Evolutionary conservation across 1,140 invertebrate genomes (phyloP).

Genomic region (Grapholita molesta): DNA sequence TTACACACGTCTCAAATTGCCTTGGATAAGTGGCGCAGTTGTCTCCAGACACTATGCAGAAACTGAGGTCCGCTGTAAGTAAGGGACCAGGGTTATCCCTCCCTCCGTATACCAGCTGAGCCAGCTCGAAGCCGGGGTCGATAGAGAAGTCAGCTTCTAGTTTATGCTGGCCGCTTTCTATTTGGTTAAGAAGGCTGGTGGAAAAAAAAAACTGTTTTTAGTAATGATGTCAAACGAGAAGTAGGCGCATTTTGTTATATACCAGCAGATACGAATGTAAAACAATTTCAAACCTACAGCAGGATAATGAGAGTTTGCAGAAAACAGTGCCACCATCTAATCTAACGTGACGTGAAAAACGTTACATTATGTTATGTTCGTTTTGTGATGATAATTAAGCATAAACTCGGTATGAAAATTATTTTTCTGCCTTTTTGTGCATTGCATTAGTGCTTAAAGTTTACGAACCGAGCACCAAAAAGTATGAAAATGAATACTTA

Average conservation of each 20-base stretch:
- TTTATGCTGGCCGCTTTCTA: conserved; percentile 49
- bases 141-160: conserved; percentile 86
- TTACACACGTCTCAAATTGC: conserved; percentile 82
- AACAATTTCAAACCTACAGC: too few species aligned
- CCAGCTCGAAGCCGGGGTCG: conserved; percentile 90
- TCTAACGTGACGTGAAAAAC: too few species aligned
- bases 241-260: too few species aligned
- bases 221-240: not conserved
- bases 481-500: too few species aligned
- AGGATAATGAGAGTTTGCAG: too few species aligned
- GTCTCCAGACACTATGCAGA: conserved; percentile 79
- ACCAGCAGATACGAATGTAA: not conserved
- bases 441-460: too few species aligned
- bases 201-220: not conserved
- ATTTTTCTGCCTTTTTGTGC: too few species aligned
- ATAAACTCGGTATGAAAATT: too few species aligned
- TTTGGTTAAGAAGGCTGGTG: conserved; percentile 49
- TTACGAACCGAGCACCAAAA: too few species aligned
- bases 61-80: conserved; percentile 67
- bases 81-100: conserved; percentile 45
- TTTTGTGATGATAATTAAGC: too few species aligned
- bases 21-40: conserved; percentile 84
- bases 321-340: too few species aligned
- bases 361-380: too few species aligned
- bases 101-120: conserved; percentile 69